Conservation (phyloP, 2,888 invertebrate species). For the Leptarthrus brevirostris region DNA sequence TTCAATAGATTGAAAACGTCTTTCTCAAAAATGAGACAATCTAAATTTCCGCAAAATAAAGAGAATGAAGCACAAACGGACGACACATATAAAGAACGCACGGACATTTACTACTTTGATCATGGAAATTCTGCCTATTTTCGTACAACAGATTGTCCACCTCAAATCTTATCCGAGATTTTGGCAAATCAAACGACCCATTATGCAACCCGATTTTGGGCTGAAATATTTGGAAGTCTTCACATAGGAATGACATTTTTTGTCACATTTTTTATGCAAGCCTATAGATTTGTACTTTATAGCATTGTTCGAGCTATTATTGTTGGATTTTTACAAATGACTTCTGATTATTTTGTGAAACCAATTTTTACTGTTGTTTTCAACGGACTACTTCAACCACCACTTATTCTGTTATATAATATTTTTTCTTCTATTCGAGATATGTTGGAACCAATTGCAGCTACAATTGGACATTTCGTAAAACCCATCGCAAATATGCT, state of each 20-base stretch:
- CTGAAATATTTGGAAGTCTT: slow-evolving; percentile 74
- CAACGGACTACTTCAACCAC: slow-evolving; percentile 76
- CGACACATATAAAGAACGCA: slow-evolving; percentile 56
- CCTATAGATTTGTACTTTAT: slow-evolving; percentile 71
- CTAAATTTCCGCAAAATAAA: background rate
- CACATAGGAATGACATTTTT: slow-evolving; percentile 73
- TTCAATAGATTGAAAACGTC: background rate
- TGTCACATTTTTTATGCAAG: slow-evolving; percentile 72
- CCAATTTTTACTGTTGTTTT: slow-evolving; percentile 74
- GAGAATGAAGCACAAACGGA: no score
- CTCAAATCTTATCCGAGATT: slow-evolving; percentile 70
- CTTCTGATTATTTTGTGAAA: slow-evolving; percentile 76
- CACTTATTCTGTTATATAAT: slow-evolving; percentile 74
- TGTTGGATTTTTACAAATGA: slow-evolving; percentile 72
- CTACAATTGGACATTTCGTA: slow-evolving; percentile 68
- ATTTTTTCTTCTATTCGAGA: slow-evolving; percentile 72
- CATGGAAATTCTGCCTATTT: slow-evolving; percentile 75
- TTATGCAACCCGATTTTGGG: slow-evolving; percentile 75
- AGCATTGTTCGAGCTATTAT: slow-evolving; percentile 72
- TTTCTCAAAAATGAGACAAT: background rate
- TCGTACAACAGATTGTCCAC: slow-evolving; percentile 74
- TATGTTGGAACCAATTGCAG: slow-evolving; percentile 73
- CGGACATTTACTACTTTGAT: slow-evolving; percentile 77
- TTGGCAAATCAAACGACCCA: slow-evolving; percentile 72
- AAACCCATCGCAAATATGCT: slow-evolving; percentile 61